Base-by-base conservation (phyloP, 2,797 vertebrate species). In the Staurois parvus region DNA sequence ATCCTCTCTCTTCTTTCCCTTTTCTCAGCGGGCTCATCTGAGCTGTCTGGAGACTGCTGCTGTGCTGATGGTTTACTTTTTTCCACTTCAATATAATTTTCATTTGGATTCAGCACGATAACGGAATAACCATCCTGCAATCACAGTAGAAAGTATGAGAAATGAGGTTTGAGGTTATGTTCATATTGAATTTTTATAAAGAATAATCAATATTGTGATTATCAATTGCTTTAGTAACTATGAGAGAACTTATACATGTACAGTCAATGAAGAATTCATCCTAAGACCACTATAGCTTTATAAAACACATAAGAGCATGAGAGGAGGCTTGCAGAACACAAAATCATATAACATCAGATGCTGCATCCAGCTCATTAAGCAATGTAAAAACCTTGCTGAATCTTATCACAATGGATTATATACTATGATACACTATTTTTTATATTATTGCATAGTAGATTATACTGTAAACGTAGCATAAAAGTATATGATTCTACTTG, bases 21-120 rank as follows among this genome's bases (percentile, higher is more conserved):
- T 92, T 99, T 99, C 92, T 99, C 97, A 34, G 96, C 97, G 8
- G 98, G 98, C 93, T 99, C 98, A 85, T 97, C 98, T n/a, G 92
- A 93, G 84, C 93, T 91, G 88, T 99, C 97, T 79, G 95, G 94
- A 87, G 94, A 93, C 72, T 87, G 88, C 3, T 90, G 92, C 0
- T 95, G 93, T 29, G 91, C 89, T 76, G 91, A 92, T 82, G 89
- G 91, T 88, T 94, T 94, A 21, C 93, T 93, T 91, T 97, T 98
- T 93, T 99, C 98, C 90, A 99, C 93, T 94, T 99, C 97, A 92
- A 97, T 96, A 93, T 96, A 98, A 95, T 99, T 99, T 95, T 98
- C 96, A 82, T 99, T 99, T 89, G 98, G 97, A 95, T 99, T 99
- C 91, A 99, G 93, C 87, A 99, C 97, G 91, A 99, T 97, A 90